phyloP scores from a whole-genome alignment of 2,113 vertebrate species.

The Euleptes europaea region DNA sequence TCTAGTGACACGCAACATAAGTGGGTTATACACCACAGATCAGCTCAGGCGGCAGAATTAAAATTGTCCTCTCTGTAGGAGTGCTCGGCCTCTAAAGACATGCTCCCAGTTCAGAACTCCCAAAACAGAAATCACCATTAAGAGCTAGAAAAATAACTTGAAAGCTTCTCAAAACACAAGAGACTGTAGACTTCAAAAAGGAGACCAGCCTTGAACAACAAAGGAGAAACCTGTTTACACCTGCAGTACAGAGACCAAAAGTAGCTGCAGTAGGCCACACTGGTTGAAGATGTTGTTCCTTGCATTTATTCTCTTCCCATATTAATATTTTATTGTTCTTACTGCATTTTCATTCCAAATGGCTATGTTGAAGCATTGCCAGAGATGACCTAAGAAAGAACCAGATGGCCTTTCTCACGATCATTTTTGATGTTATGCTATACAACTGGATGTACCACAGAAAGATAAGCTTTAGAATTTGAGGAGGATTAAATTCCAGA shows the following conservation, averaged over 20 bases:
- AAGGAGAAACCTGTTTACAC: background rate
- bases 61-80: background rate
- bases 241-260: background rate
- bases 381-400: background rate
- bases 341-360: background rate
- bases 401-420: background rate
- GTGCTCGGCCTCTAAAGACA: background rate
- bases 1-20: background rate
- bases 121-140: background rate
- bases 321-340: background rate
- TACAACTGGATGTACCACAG: background rate
- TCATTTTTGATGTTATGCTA: background rate
- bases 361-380: background rate
- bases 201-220: too few species aligned
- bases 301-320: background rate
- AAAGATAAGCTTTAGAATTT: background rate
- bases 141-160: background rate
- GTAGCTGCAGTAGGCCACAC: background rate
- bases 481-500: background rate
- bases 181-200: background rate
- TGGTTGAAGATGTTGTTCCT: background rate
- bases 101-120: background rate
- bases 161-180: background rate
- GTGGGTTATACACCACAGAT: background rate
- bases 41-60: background rate